phyloP scores from a whole-genome alignment of 2,113 vertebrate species.

The Syngnathus floridae region DNA sequence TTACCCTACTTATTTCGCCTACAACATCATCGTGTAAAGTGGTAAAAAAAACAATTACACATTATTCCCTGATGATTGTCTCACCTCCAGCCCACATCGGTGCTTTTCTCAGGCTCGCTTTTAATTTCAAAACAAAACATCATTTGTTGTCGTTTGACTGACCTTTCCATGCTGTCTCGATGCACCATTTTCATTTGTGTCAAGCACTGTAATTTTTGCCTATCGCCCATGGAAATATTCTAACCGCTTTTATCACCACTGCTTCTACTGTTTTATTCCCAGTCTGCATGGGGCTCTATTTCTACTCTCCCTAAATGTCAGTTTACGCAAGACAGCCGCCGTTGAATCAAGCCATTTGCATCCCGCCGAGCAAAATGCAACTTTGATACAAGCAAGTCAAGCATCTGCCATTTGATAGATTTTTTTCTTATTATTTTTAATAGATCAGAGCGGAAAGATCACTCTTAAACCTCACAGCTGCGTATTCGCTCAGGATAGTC shows the following conservation, averaged over 20 bases:
- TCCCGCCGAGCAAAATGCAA: conserved; percentile 11
- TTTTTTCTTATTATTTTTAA: not conserved
- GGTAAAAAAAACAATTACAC: not conserved
- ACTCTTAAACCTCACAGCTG: not conserved
- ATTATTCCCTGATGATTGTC: not conserved
- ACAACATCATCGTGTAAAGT: not conserved
- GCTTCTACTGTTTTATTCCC: conserved; percentile 2
- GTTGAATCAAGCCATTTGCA: not conserved
- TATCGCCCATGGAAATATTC: not conserved
- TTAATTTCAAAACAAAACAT: not conserved
- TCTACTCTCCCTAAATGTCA: conserved; percentile 3
- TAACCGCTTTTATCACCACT: not conserved
- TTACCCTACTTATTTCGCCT: not conserved
- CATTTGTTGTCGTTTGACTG: not conserved
- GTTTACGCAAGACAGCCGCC: not conserved
- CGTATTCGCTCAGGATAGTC: not conserved
- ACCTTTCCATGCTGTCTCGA: not conserved
- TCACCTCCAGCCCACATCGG: not conserved
- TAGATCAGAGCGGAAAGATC: too few relatives aligned
- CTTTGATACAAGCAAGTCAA: not conserved
- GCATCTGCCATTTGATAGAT: not conserved
- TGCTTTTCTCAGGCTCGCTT: not conserved
- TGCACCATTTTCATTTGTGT: not conserved
- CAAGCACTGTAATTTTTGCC: not conserved
- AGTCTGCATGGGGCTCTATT: not conserved